phyloP scores from a whole-genome alignment of 2,797 vertebrate species.

The Cephalopachus bancanus region DNA sequence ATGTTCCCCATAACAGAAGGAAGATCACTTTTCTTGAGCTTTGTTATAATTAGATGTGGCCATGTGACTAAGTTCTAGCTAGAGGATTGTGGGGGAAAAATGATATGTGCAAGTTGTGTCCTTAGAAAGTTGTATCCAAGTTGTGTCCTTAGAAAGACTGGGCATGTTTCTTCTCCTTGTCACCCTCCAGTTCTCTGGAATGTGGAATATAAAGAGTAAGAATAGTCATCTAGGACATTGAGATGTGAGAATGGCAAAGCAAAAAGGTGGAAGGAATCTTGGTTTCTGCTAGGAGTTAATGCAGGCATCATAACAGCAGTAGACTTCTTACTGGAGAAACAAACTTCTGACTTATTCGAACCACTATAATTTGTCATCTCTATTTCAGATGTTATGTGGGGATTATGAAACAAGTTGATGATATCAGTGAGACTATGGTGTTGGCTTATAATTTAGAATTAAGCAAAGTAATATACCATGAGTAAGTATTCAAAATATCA shows the following conservation, averaged over 20 bases:
- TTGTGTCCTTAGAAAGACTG: background rate
- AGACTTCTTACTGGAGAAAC: background rate
- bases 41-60: background rate
- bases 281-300: background rate
- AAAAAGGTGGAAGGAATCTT: background rate
- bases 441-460: slow-evolving; percentile 11
- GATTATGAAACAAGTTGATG: background rate
- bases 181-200: background rate
- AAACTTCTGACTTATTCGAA: background rate
- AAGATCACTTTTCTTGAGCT: background rate
- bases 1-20: background rate
- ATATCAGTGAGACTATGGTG: background rate
- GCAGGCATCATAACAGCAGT: background rate
- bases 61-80: background rate
- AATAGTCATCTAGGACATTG: background rate
- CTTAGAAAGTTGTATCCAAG: background rate
- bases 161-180: background rate
- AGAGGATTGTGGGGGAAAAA: background rate
- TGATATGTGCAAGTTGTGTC: background rate
- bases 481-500: background rate
- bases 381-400: background rate
- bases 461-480: background rate
- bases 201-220: background rate
- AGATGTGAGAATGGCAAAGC: background rate
- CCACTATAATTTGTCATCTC: background rate